Base-by-base conservation (phyloP, 2,888 invertebrate genomes). In the Mechanitis mazaeus region DNA sequence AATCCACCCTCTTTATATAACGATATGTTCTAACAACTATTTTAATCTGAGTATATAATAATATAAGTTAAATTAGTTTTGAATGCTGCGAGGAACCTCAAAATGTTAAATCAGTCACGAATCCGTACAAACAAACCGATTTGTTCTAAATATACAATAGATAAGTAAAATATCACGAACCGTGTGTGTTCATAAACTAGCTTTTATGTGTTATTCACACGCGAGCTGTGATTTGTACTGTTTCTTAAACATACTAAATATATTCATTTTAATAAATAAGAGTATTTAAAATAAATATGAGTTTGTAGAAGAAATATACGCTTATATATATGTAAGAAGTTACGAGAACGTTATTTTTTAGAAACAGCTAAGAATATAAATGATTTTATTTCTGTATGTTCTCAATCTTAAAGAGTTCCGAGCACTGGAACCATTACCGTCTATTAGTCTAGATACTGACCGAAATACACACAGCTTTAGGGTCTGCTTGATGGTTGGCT, bases 131-230 rank as follows among this genome's bases (percentile, higher is more conserved):
- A 63, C 64, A 67, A 65, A 63, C 60, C 61, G 60, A 67, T 67
- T 67, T 65, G 56, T 46, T 61, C 55, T 55, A 63, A 67, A 64
- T 64, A 63, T 63, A 61, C 67, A 64, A 67, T 67, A 67, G 45
- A 50, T 50, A 50, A 31, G 50, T 31, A 31, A 50, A 50, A 50
- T 31, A 31, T 31, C 31, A 50, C 31, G 9, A 50, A 31, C 9
- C 50, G 55, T 33, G 20, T 56, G 50, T 55, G 56, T 59, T 33
- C 54, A 33, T 57, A 59, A 63, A 63, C 47, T 64, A 59, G 53
- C 53, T 59, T 66, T 66, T 64, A 66, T 65, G 63, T 55, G 20
- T 12, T n/a, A 50, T 56, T 59, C 63, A 55, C 65, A 65, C 63
- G 65, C 65, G 55, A 65, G 31, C 45, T 35, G 38, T 55, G 53